Base-by-base conservation (phyloP, 2,797 vertebrate species). In the Prunella strophiata region DNA sequence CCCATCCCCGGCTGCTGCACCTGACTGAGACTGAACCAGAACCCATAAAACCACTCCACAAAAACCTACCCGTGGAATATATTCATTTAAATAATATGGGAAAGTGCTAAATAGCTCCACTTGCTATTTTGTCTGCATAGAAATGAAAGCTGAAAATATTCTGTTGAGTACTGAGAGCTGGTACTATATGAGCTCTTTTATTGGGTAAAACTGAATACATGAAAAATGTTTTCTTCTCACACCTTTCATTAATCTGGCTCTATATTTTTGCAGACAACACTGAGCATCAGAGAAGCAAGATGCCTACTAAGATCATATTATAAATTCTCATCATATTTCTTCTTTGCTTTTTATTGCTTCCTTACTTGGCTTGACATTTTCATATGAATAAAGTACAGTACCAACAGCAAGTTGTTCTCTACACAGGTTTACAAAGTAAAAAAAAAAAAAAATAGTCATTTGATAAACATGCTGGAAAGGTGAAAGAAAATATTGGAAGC, bases 291-390 rank as follows among this genome's bases (percentile, higher is more conserved):
- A 93, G 83, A 95, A 95, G 74, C 68, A 96, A 93, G 86, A 63
- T 70, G 81, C 61, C 73, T 70, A n/a, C 57, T 42, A 91, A 93
- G 55, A 95, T 94, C 76, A 32, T 83, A 67, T 91, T 96, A 95
- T 84, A 92, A 95, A 96, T 97, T 96, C 71, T 93, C 26, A 87
- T 80, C 27, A 2, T 91, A 93, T 96, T 96, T 96, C 84, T 96
- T 89, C 50, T 82, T 87, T 85, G 29, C 23, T 93, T 97, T 96
- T 92, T 94, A 96, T 94, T 94, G 85, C 73, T 91, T 97, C 85
- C 82, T 89, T 94, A 90, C 32, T 15, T 95, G 51, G 47, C 59
- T 94, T 96, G 94, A 96, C 85, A 89, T 96, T 96, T 98, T 97
- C 87, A 91, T 95, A 78, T 63, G 73, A 95, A 89, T 96, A 91